phyloP scores from a whole-genome alignment of 2,797 vertebrate species.

The Dipus sagitta region DNA sequence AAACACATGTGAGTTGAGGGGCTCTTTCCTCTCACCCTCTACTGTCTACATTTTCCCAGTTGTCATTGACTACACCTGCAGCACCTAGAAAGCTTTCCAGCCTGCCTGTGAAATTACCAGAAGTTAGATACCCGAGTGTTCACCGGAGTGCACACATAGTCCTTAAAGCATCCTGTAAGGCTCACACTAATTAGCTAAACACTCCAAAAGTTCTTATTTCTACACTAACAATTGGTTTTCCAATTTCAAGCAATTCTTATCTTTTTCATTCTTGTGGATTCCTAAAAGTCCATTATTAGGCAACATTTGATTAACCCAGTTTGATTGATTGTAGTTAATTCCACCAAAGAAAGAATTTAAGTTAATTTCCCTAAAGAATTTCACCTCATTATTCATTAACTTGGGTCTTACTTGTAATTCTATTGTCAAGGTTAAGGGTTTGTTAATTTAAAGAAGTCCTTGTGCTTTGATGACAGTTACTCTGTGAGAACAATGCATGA shows the following conservation, averaged over 20 bases:
- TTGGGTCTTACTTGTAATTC: slow-evolving; percentile 24
- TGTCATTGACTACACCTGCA: neutral
- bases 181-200: slow-evolving; percentile 14
- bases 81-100: neutral
- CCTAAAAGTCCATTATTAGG: slow-evolving; percentile 10
- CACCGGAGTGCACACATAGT: neutral
- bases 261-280: neutral
- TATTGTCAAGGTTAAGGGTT: slow-evolving; percentile 21
- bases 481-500: slow-evolving; percentile 13
- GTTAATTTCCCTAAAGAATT: slow-evolving; percentile 71
- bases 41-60: too few species aligned
- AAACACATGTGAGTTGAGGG: neutral
- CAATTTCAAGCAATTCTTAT: slow-evolving; percentile 41
- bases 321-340: slow-evolving; percentile 49
- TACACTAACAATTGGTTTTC: neutral
- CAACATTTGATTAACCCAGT: slow-evolving; percentile 46
- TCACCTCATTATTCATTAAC: slow-evolving; percentile 11
- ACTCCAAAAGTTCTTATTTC: neutral
- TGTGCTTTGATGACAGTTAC: slow-evolving; percentile 12
- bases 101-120: neutral
- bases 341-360: neutral
- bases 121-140: slow-evolving; percentile 11
- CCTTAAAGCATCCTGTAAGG: neutral
- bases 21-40: neutral
- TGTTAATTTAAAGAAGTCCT: slow-evolving; percentile 20